Percentiles rank a stretch among this genome's conserved stretches.
Evolutionary conservation across 2,888 invertebrate species (phyloP).

Genomic region (Drosophila meridionalis): DNA sequence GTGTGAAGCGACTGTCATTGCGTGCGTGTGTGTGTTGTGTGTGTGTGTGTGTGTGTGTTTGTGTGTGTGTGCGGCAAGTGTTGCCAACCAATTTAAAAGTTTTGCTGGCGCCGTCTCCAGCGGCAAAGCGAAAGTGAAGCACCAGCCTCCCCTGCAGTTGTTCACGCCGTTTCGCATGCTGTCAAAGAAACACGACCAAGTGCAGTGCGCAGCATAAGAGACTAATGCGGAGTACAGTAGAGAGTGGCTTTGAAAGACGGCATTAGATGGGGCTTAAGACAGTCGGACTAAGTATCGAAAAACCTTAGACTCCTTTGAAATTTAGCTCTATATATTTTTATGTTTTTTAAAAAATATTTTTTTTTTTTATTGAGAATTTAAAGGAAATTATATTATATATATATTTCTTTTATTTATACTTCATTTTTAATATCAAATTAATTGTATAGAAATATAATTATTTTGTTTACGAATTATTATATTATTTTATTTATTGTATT

Average conservation of each 20-base stretch:
- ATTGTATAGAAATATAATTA: too few species aligned
- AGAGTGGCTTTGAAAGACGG: neutral
- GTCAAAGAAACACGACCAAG: constrained; percentile 67
- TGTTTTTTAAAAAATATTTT: too few species aligned
- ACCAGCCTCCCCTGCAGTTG: constrained; percentile 41
- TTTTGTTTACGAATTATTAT: too few species aligned
- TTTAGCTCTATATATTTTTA: neutral
- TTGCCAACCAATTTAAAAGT: constrained; percentile 79
- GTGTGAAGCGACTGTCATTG: constrained; percentile 36
- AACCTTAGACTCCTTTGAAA: neutral
- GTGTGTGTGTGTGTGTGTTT: constrained; percentile 51
- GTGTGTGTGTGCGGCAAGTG: constrained; percentile 61
- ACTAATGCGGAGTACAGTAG: constrained; percentile 49
- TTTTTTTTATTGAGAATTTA: too few species aligned
- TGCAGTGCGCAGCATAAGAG: constrained; percentile 40
- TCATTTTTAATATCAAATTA: too few species aligned
- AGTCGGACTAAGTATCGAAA: too few species aligned
- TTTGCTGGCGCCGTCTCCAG: constrained; percentile 64
- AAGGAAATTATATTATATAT: too few species aligned
- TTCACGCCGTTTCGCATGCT: constrained; percentile 63
- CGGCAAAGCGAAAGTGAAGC: constrained; percentile 73
- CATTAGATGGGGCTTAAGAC: neutral
- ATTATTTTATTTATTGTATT: too few species aligned
- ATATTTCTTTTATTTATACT: too few species aligned
- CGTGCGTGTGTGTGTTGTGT: constrained; percentile 20